Conservation (phyloP, 2,797 vertebrate genomes). For the Notolepis coatsorum region DNA sequence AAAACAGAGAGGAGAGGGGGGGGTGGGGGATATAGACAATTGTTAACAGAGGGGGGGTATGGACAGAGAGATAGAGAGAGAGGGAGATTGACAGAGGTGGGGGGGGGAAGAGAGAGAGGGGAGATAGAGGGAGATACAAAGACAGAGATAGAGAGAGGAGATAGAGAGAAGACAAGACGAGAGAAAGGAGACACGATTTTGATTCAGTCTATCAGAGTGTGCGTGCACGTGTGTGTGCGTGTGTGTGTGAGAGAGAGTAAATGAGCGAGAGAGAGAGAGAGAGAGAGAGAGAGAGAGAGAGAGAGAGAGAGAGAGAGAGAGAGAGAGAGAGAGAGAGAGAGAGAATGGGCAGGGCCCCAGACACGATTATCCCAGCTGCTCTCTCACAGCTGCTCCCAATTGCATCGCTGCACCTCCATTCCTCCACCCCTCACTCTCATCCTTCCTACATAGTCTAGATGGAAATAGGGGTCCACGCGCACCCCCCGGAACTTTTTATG, state of each 20-base stretch:
- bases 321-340: constrained; percentile 1
- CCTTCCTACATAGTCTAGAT: too few species aligned
- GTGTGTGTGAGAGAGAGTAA: not conserved
- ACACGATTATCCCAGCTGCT: constrained; percentile 67
- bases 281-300: constrained; percentile 10
- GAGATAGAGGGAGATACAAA: not conserved
- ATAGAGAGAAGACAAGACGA: not conserved
- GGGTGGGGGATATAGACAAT: constrained; percentile 14
- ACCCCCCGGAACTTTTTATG: too few species aligned
- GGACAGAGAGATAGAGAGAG: not conserved
- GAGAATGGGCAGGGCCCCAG: constrained; percentile 37
- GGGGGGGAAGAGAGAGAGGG: too few species aligned
- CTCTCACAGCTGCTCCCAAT: constrained; percentile 69
- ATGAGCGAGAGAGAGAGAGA: not conserved
- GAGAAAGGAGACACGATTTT: not conserved
- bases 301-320: constrained; percentile 8
- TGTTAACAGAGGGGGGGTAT: constrained; percentile 1
- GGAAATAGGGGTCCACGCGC: too few species aligned
- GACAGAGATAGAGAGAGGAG: not conserved
- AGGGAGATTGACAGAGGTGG: not conserved
- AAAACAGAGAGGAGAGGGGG: constrained; percentile 14
- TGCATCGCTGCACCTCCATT: constrained; percentile 58
- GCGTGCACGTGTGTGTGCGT: too few species aligned
- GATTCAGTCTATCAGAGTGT: too few species aligned
- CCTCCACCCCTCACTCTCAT: constrained; percentile 42